Conservation (phyloP, 2,797 vertebrate species). For the Lophotriccus pileatus region DNA sequence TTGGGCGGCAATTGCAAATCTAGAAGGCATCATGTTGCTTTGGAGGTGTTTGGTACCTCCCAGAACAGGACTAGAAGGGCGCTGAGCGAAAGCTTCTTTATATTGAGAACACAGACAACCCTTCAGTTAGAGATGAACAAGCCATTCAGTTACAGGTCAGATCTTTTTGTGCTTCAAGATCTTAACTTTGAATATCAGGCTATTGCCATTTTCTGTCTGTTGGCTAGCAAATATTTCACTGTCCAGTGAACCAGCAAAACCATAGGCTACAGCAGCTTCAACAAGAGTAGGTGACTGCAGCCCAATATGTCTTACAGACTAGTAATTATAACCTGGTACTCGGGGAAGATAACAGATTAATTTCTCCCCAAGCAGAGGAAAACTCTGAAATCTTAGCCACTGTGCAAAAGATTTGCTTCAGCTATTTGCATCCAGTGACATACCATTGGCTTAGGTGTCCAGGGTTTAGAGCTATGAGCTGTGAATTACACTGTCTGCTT, state of each 20-base stretch:
- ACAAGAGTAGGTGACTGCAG: neutral
- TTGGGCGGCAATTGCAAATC: neutral
- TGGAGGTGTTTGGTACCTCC: neutral
- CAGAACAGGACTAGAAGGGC: neutral
- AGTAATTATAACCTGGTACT: neutral
- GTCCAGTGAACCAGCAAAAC: neutral
- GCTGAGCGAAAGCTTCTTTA: neutral
- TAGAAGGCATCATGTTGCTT: neutral
- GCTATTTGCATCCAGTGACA: neutral
- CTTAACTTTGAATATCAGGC: neutral
- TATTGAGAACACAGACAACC: neutral
- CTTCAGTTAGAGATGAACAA: neutral
- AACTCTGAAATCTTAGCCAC: neutral
- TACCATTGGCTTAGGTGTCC: neutral
- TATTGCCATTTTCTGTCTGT: neutral
- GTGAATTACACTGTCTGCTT: neutral
- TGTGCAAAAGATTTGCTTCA: neutral
- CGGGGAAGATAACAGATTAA: neutral
- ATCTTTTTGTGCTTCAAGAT: neutral
- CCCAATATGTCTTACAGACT: neutral
- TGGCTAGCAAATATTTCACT: neutral
- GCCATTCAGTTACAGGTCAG: neutral
- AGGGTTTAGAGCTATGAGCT: neutral
- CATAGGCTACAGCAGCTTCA: neutral
- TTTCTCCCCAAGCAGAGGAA: neutral